Percentiles rank a stretch among this genome's conserved stretches.
Conservation (phyloP, 2,888 invertebrate genomes). For the Julus scandinavius region DNA sequence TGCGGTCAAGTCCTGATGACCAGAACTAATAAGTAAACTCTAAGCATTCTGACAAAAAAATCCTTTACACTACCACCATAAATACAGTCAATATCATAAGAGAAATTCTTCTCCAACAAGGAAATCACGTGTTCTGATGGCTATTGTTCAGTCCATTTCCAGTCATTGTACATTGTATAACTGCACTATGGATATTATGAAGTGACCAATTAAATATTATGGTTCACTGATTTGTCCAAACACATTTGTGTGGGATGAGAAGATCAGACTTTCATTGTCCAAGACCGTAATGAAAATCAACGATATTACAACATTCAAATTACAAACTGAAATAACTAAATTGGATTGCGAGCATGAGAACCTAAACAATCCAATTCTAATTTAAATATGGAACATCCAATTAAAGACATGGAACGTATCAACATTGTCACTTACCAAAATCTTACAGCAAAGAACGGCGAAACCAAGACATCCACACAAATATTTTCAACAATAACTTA, state of each 20-base stretch:
- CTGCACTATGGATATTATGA: not conserved
- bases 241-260: not conserved
- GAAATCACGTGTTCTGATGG: not conserved
- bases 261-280: not conserved
- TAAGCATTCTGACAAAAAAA: not conserved
- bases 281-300: not conserved
- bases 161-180: not conserved
- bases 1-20: not conserved
- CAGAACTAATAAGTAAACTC: constrained; percentile 12
- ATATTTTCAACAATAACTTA: not conserved
- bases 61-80: not conserved
- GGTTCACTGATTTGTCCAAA: not conserved
- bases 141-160: not conserved
- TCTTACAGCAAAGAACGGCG: not conserved
- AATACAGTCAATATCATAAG: not conserved
- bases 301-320: too few relatives aligned
- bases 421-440: not conserved
- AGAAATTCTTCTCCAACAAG: not conserved
- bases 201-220: not conserved
- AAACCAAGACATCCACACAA: not conserved
- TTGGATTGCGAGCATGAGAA: too few relatives aligned
- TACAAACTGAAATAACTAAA: too few relatives aligned
- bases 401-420: too few relatives aligned
- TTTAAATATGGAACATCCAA: too few relatives aligned
- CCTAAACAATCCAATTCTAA: too few relatives aligned